A percentile compares a stretch with the other conserved stretches of the same genome.
Evolutionary conservation across 1,140 invertebrate species (phyloP).

Genomic region (Scaptodrosophila lebanonensis): DNA sequence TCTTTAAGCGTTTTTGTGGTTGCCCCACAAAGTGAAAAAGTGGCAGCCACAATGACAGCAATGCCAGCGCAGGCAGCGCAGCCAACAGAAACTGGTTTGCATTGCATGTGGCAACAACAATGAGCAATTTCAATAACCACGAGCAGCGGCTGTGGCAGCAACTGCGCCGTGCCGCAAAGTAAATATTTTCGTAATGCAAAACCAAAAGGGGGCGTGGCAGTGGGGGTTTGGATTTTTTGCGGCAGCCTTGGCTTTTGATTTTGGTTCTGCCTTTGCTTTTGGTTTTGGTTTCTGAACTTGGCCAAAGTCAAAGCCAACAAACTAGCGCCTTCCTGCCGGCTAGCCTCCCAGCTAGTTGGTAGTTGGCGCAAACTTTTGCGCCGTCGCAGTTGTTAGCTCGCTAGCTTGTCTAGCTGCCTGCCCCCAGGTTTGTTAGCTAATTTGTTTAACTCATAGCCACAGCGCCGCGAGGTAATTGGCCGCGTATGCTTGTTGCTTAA

Average conservation of each 20-base stretch:
- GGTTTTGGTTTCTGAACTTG: conserved; percentile 61
- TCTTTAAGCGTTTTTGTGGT: conserved; percentile 63
- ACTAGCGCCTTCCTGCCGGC: no score
- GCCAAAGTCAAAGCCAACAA: conserved; percentile 31
- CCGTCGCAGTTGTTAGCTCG: conserved; percentile 16
- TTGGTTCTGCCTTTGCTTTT: conserved; percentile 3
- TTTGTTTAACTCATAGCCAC: conserved; percentile 19
- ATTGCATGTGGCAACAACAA: conserved; percentile 31
- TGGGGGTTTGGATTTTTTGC: no score
- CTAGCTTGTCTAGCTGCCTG: conserved; percentile 6
- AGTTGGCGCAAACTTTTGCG: conserved; percentile 18
- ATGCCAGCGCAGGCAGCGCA: background rate
- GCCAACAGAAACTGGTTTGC: conserved; percentile 57
- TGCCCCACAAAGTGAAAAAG: conserved; percentile 19
- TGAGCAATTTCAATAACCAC: background rate
- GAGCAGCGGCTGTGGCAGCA: conserved; percentile 3
- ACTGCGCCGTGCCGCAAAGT: conserved; percentile 6
- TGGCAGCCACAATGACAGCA: conserved; percentile 20
- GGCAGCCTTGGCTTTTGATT: background rate
- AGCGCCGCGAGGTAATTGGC: conserved; percentile 7
- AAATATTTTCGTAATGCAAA: conserved; percentile 22
- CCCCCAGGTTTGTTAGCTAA: conserved; percentile 39
- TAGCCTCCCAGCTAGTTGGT: no score
- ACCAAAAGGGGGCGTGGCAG: background rate
- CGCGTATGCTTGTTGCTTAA: conserved; percentile 40